A percentile compares a stretch with the other conserved stretches of the same genome.
Evolutionary conservation across 2,888 invertebrate species (phyloP).

Genomic region (Hirtodrosophila histrioides): DNA sequence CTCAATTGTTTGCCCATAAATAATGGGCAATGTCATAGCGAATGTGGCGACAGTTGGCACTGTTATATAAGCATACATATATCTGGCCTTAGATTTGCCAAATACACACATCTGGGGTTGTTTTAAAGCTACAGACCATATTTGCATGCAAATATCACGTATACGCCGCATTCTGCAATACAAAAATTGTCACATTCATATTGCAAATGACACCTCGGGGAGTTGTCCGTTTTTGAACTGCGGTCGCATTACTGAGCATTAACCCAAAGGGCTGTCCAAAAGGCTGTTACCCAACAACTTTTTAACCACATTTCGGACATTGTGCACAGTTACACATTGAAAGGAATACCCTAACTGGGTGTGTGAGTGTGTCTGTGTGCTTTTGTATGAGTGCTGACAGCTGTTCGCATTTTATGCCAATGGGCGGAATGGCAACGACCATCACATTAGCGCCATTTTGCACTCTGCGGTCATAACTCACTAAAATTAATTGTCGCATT

Average conservation of each 20-base stretch:
- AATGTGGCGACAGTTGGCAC: constrained; percentile 58
- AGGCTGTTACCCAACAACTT: constrained; percentile 44
- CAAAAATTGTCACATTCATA: constrained; percentile 43
- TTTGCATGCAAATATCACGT: constrained; percentile 55
- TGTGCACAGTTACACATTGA: constrained; percentile 27
- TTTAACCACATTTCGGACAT: constrained; percentile 57
- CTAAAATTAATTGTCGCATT: constrained; percentile 77
- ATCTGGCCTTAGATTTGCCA: constrained; percentile 41
- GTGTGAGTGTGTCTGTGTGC: constrained; percentile 7
- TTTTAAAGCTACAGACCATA: constrained; percentile 29
- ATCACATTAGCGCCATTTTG: constrained; percentile 73
- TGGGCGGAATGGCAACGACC: constrained; percentile 31
- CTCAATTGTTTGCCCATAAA: constrained; percentile 75
- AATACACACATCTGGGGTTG: constrained; percentile 20
- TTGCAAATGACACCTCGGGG: constrained; percentile 70
- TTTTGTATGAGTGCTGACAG: constrained; percentile 51
- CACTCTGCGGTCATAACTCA: constrained; percentile 74
- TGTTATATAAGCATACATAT: not conserved
- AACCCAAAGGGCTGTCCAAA: constrained; percentile 40
- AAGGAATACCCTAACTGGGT: constrained; percentile 3
- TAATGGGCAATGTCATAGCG: constrained; percentile 63
- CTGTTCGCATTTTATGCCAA: constrained; percentile 64
- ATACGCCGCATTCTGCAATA: constrained; percentile 37
- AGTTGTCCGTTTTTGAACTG: constrained; percentile 48
- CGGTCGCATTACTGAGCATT: constrained; percentile 54